Percentiles rank a stretch among this genome's conserved stretches.
phyloP scores from a whole-genome alignment of 2,888 invertebrate species.

The Eupeodes latifasciatus region DNA sequence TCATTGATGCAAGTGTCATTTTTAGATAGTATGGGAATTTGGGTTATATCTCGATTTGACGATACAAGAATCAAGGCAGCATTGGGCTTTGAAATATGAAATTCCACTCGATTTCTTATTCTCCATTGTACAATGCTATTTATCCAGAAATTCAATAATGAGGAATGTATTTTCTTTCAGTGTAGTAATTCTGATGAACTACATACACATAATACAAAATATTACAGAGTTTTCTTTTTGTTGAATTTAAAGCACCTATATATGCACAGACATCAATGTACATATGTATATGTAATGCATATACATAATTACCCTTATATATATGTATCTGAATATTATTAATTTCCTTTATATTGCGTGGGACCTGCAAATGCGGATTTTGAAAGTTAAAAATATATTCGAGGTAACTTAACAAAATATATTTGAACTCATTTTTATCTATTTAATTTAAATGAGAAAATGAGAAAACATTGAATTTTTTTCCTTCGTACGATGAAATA shows the following conservation, averaged over 20 bases:
- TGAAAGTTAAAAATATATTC: background rate
- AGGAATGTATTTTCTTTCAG: background rate
- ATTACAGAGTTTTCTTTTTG: background rate
- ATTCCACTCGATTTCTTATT: no score
- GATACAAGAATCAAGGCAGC: no score
- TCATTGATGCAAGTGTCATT: no score
- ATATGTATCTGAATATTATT: background rate
- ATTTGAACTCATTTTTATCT: background rate
- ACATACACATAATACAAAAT: background rate
- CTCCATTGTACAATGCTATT: no score
- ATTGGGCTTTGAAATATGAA: no score
- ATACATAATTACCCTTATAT: background rate
- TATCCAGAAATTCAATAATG: no score
- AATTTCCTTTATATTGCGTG: background rate
- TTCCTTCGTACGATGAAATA: background rate
- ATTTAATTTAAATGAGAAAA: background rate
- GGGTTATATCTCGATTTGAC: no score
- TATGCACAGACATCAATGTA: no score
- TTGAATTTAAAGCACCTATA: background rate
- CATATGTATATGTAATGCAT: no score
- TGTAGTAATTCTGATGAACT: background rate
- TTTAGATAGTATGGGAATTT: no score
- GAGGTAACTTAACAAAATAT: background rate
- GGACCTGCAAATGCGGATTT: background rate
- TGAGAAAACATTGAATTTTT: background rate